Conservation (phyloP, 2,113 vertebrate genomes). For the Nematolebias whitei region DNA sequence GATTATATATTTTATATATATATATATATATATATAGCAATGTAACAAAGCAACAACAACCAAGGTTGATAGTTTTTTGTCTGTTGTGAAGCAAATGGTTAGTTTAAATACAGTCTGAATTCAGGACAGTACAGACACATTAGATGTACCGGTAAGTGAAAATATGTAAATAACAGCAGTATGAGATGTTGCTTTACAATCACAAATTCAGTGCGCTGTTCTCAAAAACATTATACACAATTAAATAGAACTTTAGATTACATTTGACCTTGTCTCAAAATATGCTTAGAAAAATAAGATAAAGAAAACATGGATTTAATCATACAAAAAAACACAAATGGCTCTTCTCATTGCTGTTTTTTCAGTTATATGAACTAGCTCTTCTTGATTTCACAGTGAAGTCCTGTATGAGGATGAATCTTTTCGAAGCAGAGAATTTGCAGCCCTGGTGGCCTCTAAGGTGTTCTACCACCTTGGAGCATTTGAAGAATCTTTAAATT, state of each 20-base stretch:
- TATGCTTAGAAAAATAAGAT: neutral
- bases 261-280: neutral
- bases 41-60: neutral
- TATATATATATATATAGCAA: no score
- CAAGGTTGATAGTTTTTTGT: neutral
- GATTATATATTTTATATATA: neutral
- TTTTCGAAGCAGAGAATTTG: conserved; percentile 94
- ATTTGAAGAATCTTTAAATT: conserved; percentile 98
- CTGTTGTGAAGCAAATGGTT: neutral
- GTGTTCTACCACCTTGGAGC: conserved; percentile 98
- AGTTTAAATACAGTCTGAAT: neutral
- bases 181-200: neutral
- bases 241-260: neutral
- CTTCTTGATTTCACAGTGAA: conserved; percentile 82
- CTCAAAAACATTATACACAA: no score
- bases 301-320: neutral
- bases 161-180: neutral
- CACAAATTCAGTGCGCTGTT: no score
- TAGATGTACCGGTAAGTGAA: neutral
- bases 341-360: neutral
- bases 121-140: neutral
- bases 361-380: conserved; percentile 8
- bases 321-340: neutral
- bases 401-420: conserved; percentile 98
- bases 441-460: conserved; percentile 97